Evolutionary conservation across 30 jellyfish, hydroid and myxozoan genomes (phyloP).

Genomic region (Turritopsis rubra): DNA sequence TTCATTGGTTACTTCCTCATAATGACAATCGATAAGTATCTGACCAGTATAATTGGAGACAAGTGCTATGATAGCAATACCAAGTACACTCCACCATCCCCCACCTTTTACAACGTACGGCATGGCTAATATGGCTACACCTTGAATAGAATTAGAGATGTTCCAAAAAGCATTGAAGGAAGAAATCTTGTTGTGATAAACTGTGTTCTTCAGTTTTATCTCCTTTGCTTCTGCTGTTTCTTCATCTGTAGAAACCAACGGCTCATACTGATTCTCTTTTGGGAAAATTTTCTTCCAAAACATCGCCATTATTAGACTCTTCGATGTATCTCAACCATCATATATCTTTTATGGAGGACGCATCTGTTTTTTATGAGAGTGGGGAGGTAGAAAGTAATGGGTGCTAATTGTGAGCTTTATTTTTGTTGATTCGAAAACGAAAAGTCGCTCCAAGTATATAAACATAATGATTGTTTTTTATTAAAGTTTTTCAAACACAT

Average conservation of each 20-base stretch:
- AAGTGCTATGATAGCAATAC: conserved; percentile 6
- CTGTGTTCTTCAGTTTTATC: not conserved
- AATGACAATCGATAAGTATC: conserved; percentile 15
- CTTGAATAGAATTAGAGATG: conserved; percentile 52
- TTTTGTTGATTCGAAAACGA: not conserved
- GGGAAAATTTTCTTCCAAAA: not conserved
- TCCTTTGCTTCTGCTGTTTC: not conserved
- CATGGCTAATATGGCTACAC: conserved; percentile 27
- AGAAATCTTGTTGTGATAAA: conserved; percentile 36
- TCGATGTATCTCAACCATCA: not conserved
- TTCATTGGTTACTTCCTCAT: conserved; percentile 8
- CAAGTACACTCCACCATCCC: conserved; percentile 24
- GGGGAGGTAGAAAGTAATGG: not conserved
- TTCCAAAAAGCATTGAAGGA: conserved; percentile 44
- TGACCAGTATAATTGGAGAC: conserved; percentile 28
- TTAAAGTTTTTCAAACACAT: not conserved
- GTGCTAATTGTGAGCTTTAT: not conserved
- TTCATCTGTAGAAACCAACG: not conserved
- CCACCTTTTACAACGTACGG: conserved; percentile 28
- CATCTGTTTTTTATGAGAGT: not conserved
- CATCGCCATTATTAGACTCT: conserved; percentile 1
- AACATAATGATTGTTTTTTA: not conserved
- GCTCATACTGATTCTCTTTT: not conserved
- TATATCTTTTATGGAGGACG: too few species aligned
- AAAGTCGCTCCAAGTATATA: not conserved